Evolutionary conservation across 2,888 invertebrate species (phyloP).

Genomic region (Eilema sororculum): DNA sequence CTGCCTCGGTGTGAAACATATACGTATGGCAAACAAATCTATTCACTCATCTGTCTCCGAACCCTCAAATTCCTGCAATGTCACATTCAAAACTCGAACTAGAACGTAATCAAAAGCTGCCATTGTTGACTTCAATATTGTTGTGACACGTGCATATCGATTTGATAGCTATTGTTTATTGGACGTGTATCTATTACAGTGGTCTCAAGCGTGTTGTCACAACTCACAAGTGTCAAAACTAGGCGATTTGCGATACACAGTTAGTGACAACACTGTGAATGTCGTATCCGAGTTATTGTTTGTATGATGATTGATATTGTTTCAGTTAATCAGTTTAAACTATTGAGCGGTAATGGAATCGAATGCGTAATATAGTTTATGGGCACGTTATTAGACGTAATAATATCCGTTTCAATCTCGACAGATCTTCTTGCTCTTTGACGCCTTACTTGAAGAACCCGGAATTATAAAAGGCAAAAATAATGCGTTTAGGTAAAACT

Average conservation of each 20-base stretch:
- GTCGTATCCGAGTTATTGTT: constrained; percentile 31
- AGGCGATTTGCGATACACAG: constrained; percentile 39
- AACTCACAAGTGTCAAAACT: constrained; percentile 47
- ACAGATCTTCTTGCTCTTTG: no score
- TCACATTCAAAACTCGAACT: constrained; percentile 4
- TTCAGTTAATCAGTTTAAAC: constrained; percentile 22
- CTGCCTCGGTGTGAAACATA: no score
- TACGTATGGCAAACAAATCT: no score
- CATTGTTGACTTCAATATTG: constrained; percentile 20
- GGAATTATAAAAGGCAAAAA: background rate
- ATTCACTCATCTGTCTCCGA: background rate
- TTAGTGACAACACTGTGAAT: constrained; percentile 9
- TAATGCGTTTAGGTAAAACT: background rate
- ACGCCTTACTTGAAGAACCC: background rate
- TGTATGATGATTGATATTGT: constrained; percentile 31
- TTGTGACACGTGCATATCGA: constrained; percentile 18
- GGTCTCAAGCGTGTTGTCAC: constrained; percentile 20
- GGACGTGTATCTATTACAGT: constrained; percentile 21
- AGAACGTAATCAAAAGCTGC: constrained; percentile 21
- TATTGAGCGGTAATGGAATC: constrained; percentile 17
- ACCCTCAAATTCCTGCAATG: background rate
- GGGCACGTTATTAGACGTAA: background rate
- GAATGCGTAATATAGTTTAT: background rate
- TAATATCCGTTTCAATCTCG: background rate
- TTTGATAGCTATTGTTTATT: constrained; percentile 30